Evolutionary conservation across 2,113 vertebrate species (phyloP).

Genomic region (Antechinus stuartii): DNA sequence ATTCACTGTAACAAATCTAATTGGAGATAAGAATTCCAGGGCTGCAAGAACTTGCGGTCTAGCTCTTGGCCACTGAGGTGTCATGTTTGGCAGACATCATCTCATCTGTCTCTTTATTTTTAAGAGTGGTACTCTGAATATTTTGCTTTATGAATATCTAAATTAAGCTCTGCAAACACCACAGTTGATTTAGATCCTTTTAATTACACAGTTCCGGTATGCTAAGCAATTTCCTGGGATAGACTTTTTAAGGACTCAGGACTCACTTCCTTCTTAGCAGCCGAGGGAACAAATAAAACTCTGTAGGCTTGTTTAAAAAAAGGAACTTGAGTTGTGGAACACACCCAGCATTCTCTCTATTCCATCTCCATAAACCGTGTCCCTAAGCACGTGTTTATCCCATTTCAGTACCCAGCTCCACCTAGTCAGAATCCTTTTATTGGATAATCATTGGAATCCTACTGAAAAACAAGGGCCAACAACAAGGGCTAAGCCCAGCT

Average conservation of each 20-base stretch:
- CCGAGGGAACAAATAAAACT: slow-evolving; percentile 10
- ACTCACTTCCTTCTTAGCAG: slow-evolving; percentile 28
- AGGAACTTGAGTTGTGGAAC: neutral
- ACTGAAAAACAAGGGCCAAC: slow-evolving; percentile 26
- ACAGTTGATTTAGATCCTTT: neutral
- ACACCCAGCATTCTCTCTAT: slow-evolving; percentile 25
- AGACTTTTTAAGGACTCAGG: slow-evolving; percentile 20
- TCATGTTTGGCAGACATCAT: slow-evolving; percentile 34
- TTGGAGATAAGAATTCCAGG: neutral
- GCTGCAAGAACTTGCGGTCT: neutral
- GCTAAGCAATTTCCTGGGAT: neutral
- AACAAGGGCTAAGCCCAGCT: neutral
- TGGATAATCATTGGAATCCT: slow-evolving; percentile 42
- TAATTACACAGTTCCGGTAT: neutral
- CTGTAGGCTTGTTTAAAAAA: neutral
- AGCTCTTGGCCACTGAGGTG: neutral
- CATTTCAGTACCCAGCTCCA: slow-evolving; percentile 42
- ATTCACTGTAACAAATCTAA: neutral
- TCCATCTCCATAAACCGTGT: slow-evolving; percentile 18
- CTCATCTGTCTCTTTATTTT: neutral
- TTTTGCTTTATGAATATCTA: slow-evolving; percentile 28
- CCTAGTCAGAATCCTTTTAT: slow-evolving; percentile 47
- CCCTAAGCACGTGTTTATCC: neutral
- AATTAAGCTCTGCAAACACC: slow-evolving; percentile 36
- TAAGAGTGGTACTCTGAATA: slow-evolving; percentile 35